Evolutionary conservation across 2,113 vertebrate genomes (phyloP), one percentile per base, ranked within the genome.

Genomic region (Anguilla rostrata): DNA sequence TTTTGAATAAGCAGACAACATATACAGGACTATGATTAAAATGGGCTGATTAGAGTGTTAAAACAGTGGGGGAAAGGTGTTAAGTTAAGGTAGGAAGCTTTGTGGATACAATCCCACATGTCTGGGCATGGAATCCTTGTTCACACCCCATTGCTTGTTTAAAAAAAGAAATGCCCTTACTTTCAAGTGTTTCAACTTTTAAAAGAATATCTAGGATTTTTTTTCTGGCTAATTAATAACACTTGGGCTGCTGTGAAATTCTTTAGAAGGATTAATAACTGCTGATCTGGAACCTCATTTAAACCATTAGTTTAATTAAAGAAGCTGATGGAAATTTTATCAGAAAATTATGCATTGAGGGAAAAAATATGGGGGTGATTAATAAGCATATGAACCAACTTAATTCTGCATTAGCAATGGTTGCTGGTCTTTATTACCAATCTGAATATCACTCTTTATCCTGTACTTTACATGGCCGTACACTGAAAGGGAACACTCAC

Each of bases 281-380:
- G 94, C 89, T 92, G 92, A 94, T 92, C 92, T 92, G 88, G 92
- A 95, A 95, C 94, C 95, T 95, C 93, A 95, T 94, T 92, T 91
- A 93, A 92, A 91, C 88, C 90, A 91, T 94, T 94, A 92, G 90
- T 94, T 95, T 94, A 96, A 95, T 96, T 95, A 95, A 90, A 94
- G 93, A 94, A 95, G 91, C 85, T 78, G 89, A 93, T 93, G 94
- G 89, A 94, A 94, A 87, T 92, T 92, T 94, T 91, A 95, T 92
- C 93, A 95, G 93, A 93, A 90, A 93, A 93, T 95, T 95, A 92
- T 89, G 89, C 88, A 91, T 92, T 90, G 91, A 92, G 92, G 4
- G 89, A 94, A 92, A 82, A 88, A 90, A 85, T 3, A 84, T 86
- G 85, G 82, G 87, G 91, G 88, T 94, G 93, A 95, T 95, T 94